Percentiles rank a stretch among this genome's conserved stretches.
phyloP scores from a whole-genome alignment of 2,888 invertebrate species.

The Dasypolia templi region DNA sequence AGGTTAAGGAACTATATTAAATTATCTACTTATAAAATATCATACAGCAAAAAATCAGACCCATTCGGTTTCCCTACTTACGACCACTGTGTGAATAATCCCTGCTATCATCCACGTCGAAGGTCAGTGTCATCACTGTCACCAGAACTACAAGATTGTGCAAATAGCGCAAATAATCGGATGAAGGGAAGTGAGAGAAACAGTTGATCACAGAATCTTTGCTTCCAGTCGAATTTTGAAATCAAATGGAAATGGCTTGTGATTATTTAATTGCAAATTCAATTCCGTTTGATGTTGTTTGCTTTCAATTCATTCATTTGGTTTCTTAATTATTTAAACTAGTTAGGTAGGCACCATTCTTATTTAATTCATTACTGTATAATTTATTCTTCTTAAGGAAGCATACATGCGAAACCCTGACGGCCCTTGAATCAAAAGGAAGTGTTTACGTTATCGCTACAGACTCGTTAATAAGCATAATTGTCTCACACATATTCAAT shows the following conservation, averaged over 20 bases:
- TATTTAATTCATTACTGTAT: constrained; percentile 1
- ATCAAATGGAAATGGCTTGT: neutral
- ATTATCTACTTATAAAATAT: neutral
- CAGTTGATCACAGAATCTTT: neutral
- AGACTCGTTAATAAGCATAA: constrained; percentile 37
- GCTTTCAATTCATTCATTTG: neutral
- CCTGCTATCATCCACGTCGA: neutral
- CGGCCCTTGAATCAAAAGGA: constrained; percentile 49
- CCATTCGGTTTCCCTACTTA: neutral
- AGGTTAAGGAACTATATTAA: neutral
- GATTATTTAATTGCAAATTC: neutral
- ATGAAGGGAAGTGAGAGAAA: neutral
- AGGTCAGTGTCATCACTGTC: constrained; percentile 31
- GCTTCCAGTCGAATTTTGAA: neutral
- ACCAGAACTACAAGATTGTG: neutral
- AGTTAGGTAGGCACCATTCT: neutral
- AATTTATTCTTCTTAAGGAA: constrained; percentile 38
- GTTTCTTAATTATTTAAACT: constrained; percentile 6
- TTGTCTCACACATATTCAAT: constrained; percentile 37
- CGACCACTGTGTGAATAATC: neutral
- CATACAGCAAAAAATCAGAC: neutral
- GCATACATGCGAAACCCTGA: constrained; percentile 27
- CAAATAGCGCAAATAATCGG: neutral
- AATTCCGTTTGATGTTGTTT: neutral
- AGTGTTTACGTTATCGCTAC: constrained; percentile 33